These are phyloP conservation scores for Camponotus fellah DNA, from an alignment of 2,888 invertebrate species.

Conservation along the genomic window DNA sequence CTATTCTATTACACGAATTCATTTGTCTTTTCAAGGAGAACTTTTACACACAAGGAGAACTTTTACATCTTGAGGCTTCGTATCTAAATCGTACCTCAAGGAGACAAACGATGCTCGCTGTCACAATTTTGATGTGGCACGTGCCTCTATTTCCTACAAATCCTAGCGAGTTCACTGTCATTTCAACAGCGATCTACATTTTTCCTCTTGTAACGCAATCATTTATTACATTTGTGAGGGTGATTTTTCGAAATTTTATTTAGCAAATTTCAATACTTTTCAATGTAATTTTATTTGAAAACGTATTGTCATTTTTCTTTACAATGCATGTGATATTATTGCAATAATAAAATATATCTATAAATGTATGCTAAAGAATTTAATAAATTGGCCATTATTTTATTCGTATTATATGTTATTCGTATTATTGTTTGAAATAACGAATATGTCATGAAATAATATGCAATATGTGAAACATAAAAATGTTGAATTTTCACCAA, in stretches of 20 bases:
- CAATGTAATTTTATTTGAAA: background rate
- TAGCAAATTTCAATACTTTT: background rate
- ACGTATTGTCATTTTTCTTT: background rate
- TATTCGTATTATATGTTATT: background rate
- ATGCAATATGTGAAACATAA: background rate
- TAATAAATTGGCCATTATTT: background rate
- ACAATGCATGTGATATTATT: background rate
- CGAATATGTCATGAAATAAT: background rate
- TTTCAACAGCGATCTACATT: slow-evolving; percentile 47
- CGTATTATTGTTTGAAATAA: background rate
- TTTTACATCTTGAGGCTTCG: slow-evolving; percentile 31
- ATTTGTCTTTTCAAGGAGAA: slow-evolving; percentile 74
- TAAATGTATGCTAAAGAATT: background rate
- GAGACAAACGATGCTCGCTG: slow-evolving; percentile 68
- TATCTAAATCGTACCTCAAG: slow-evolving; percentile 19
- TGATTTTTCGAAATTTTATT: slow-evolving; percentile 11
- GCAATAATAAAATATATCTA: background rate
- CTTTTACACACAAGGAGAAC: slow-evolving; percentile 52
- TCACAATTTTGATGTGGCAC: slow-evolving; percentile 54
- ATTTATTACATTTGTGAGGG: slow-evolving; percentile 1
- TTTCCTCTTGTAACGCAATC: background rate
- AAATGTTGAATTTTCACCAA: slow-evolving; percentile 4
- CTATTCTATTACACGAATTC: slow-evolving; percentile 79
- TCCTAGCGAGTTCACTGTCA: slow-evolving; percentile 53
- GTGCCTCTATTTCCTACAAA: slow-evolving; percentile 37